Evolutionary conservation across 1,140 invertebrate genomes (phyloP).

Genomic region (Drosophila azteca): DNA sequence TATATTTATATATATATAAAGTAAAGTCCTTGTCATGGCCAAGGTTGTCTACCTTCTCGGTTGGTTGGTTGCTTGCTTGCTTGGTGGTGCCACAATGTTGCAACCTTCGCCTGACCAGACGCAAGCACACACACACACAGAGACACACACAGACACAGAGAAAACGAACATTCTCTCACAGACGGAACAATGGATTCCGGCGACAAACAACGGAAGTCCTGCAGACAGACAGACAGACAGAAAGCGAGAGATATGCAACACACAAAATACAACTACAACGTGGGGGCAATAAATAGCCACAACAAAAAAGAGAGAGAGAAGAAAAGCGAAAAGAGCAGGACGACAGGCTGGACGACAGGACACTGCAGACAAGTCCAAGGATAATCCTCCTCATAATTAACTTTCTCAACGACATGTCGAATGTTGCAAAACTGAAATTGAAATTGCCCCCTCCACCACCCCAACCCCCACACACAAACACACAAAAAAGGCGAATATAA

Average conservation of each 20-base stretch:
- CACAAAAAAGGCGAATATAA: conserved; percentile 30
- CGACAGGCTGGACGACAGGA: conserved; percentile 26
- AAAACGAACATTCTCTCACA: conserved; percentile 4
- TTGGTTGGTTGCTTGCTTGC: too few species aligned
- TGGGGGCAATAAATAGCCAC: conserved; percentile 43
- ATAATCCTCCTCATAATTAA: conserved; percentile 65
- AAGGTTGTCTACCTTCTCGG: conserved; percentile 50
- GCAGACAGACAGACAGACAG: conserved; percentile 26
- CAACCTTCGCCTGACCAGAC: conserved; percentile 37
- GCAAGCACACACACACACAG: conserved; percentile 9
- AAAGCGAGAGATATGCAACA: conserved; percentile 17
- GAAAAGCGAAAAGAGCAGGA: neutral
- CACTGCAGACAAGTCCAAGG: conserved; percentile 74
- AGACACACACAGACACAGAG: neutral
- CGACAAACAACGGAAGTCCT: conserved; percentile 26
- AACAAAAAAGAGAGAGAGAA: too few species aligned
- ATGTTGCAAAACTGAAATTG: conserved; percentile 66
- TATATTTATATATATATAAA: neutral
- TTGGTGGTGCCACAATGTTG: conserved; percentile 34
- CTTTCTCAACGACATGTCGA: conserved; percentile 61
- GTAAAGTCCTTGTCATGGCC: conserved; percentile 45
- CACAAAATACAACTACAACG: neutral
- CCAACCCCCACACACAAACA: too few species aligned
- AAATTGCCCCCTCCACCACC: conserved; percentile 40
- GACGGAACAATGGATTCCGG: conserved; percentile 34